Conservation (phyloP, 37 sponge, comb jelly and placozoan species). For the Sycon ciliatum region DNA sequence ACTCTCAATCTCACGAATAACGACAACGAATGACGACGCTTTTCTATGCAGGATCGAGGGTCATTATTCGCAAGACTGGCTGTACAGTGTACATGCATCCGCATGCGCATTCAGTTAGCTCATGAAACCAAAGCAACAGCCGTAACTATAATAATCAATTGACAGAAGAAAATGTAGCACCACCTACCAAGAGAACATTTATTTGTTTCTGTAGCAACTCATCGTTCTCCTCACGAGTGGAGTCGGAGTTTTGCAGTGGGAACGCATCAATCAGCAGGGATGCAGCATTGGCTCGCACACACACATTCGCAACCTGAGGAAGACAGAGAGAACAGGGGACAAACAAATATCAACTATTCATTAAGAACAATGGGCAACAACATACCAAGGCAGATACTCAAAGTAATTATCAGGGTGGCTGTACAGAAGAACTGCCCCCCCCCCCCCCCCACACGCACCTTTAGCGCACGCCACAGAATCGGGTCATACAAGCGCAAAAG, state of each 20-base stretch:
- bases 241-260: constrained; percentile 60
- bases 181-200: constrained; percentile 52
- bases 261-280: constrained; percentile 59
- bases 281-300: constrained; percentile 71
- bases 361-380: too few relatives aligned
- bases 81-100: too few relatives aligned
- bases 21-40: too few relatives aligned
- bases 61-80: too few relatives aligned
- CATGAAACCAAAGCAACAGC: too few relatives aligned
- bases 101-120: too few relatives aligned
- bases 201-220: constrained; percentile 62
- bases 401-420: too few relatives aligned
- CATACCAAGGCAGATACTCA: too few relatives aligned
- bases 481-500: constrained; percentile 60
- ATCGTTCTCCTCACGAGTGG: constrained; percentile 44
- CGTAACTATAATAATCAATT: not conserved
- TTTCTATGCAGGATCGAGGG: too few relatives aligned
- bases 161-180: not conserved
- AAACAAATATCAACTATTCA: not conserved
- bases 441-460: too few relatives aligned
- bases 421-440: too few relatives aligned
- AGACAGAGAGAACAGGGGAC: not conserved
- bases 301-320: constrained; percentile 48
- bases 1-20: too few relatives aligned
- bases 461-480: constrained; percentile 77